phyloP scores from a whole-genome alignment of 1,140 invertebrate species.

The Venustaconcha ellipsiformis region DNA sequence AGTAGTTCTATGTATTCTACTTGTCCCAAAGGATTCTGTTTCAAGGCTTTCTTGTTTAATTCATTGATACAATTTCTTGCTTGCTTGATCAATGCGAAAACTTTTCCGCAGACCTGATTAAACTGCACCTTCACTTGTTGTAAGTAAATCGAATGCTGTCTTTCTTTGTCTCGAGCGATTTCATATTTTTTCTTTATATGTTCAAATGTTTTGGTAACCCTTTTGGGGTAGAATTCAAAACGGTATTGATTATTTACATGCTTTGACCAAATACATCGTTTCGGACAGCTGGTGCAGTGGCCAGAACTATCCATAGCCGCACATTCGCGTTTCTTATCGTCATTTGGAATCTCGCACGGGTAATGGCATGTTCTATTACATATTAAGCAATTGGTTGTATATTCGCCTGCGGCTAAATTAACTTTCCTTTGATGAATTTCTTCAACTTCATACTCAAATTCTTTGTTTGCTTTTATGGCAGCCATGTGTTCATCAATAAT shows the following conservation, averaged over 20 bases:
- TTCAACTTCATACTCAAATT: constrained; percentile 24
- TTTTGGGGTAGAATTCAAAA: constrained; percentile 5
- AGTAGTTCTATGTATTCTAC: constrained; percentile 27
- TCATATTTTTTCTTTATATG: constrained; percentile 9
- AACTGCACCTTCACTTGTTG: constrained; percentile 19
- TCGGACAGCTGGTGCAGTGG: constrained; percentile 13
- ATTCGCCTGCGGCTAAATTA: constrained; percentile 1
- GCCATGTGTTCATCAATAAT: constrained; percentile 15
- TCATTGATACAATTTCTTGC: constrained; percentile 12
- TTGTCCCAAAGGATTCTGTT: constrained; percentile 17
- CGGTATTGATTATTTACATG: constrained; percentile 17
- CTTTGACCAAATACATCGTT: constrained; percentile 13
- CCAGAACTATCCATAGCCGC: constrained; percentile 5
- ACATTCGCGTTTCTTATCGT: constrained; percentile 10
- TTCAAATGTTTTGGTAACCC: constrained; percentile 12
- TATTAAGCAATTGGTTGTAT: constrained; percentile 26
- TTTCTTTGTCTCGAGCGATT: constrained; percentile 9
- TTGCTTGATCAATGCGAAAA: constrained; percentile 1
- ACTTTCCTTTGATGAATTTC: constrained; percentile 1
- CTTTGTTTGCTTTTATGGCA: constrained; percentile 17
- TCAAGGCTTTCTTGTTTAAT: constrained; percentile 18
- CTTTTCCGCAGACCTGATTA: neutral
- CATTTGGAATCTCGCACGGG: constrained; percentile 11
- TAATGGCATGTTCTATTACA: constrained; percentile 35
- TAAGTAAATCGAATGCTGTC: constrained; percentile 18